Conservation (phyloP, 1,140 invertebrate genomes). For the Drosophila takahashii region DNA sequence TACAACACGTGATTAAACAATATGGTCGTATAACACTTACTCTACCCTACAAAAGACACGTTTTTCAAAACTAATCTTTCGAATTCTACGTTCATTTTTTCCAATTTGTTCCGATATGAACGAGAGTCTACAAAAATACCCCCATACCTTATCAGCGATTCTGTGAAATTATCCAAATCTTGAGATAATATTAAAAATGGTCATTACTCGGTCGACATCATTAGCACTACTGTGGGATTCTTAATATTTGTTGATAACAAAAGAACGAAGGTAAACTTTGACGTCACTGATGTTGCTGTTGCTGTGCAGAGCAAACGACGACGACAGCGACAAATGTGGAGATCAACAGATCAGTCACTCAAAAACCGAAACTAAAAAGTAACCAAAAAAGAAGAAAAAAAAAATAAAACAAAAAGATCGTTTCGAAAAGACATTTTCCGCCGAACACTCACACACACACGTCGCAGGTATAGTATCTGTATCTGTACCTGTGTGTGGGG, state of each 20-base stretch:
- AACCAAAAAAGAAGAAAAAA: conserved; percentile 39
- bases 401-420: conserved; percentile 51
- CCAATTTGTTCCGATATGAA: no score
- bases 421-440: conserved; percentile 73
- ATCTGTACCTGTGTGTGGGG: conserved; percentile 5
- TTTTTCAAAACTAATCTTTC: not conserved
- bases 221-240: not conserved
- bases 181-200: not conserved
- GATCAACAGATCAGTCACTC: conserved; percentile 77
- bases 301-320: conserved; percentile 12
- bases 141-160: not conserved
- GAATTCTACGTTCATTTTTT: no score
- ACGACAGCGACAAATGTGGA: conserved; percentile 69
- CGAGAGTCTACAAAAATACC: no score
- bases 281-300: conserved; percentile 35
- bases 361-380: conserved; percentile 57
- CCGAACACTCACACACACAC: conserved; percentile 16
- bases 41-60: not conserved
- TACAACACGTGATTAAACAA: conserved; percentile 63
- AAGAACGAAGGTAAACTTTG: conserved; percentile 63
- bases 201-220: not conserved
- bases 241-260: conserved; percentile 51
- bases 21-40: conserved; percentile 19
- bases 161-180: not conserved
- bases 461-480: conserved; percentile 9